A percentile compares a stretch with the other conserved stretches of the same genome.
Evolutionary conservation across 2,888 invertebrate genomes (phyloP).

Genomic region (Eilema caniola): DNA sequence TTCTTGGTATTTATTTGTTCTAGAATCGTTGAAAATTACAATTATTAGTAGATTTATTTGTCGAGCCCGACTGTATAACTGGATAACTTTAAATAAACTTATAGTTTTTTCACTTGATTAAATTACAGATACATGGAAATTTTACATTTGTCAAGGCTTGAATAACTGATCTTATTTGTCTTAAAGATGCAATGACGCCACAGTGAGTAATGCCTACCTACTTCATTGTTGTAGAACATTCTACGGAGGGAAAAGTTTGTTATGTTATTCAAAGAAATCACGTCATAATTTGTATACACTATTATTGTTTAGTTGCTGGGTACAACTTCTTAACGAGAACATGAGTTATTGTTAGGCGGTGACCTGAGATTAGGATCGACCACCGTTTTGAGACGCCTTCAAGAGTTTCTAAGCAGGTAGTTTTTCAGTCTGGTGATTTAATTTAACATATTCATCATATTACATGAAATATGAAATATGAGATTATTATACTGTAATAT

Average conservation of each 20-base stretch:
- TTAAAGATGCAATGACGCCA: background rate
- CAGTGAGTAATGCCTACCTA: background rate
- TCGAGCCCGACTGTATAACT: slow-evolving; percentile 2
- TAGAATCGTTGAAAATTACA: slow-evolving; percentile 25
- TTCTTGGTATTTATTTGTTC: slow-evolving; percentile 38
- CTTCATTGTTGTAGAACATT: slow-evolving; percentile 6
- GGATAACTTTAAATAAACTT: slow-evolving; percentile 19
- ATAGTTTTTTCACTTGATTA: slow-evolving; percentile 10
- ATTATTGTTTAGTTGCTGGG: slow-evolving; percentile 3
- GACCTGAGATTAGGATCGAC: background rate
- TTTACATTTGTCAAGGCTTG: slow-evolving; percentile 1
- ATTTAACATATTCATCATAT: background rate
- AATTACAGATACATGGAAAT: slow-evolving; percentile 4
- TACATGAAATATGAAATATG: background rate
- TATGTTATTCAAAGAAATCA: background rate
- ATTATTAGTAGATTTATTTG: slow-evolving; percentile 15
- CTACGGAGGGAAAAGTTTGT: background rate
- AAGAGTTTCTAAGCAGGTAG: background rate
- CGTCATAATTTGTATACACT: background rate
- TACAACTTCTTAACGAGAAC: background rate
- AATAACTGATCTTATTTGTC: slow-evolving; percentile 15
- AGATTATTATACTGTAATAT: too few species aligned
- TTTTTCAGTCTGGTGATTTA: background rate
- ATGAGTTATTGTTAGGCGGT: too few species aligned
- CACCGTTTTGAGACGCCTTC: background rate